phyloP scores from a whole-genome alignment of 2,888 invertebrate species.

The Punctoribates punctum region DNA sequence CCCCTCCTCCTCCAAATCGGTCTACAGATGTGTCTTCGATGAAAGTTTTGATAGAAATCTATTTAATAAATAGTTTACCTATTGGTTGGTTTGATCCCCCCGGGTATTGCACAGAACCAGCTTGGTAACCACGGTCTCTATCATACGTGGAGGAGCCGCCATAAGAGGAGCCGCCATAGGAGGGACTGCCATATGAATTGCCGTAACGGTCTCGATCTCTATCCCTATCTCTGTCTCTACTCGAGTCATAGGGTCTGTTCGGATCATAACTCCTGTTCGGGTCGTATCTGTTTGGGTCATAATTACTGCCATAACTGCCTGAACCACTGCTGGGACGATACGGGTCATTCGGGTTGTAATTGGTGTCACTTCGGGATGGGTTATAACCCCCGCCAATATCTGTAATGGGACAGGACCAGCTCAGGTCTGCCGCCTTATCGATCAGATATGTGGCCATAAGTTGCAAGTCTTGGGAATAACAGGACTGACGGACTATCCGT shows the following conservation, averaged over 20 bases:
- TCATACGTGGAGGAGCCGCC: background rate
- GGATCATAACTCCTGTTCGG: background rate
- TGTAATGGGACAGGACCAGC: slow-evolving; percentile 41
- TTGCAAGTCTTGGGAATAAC: slow-evolving; percentile 19
- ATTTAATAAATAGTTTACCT: background rate
- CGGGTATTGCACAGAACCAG: background rate
- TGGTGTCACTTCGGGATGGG: background rate
- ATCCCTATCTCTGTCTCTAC: background rate
- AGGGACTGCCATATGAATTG: background rate
- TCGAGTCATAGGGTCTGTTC: too few species aligned
- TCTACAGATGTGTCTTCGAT: background rate
- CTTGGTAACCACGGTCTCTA: background rate
- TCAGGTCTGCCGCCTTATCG: slow-evolving; percentile 39
- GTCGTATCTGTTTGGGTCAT: background rate
- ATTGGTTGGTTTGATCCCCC: background rate
- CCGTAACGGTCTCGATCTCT: background rate
- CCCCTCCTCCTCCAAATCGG: background rate
- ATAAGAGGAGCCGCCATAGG: background rate
- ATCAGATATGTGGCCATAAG: slow-evolving; percentile 38
- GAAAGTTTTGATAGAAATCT: background rate
- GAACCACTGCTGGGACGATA: background rate
- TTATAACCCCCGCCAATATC: too few species aligned
- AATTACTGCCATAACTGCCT: too few species aligned
- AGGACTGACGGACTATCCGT: background rate
- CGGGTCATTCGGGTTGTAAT: background rate